These are phyloP conservation scores for Steatornis caripensis DNA, from an alignment of 2,113 vertebrate species.

Conservation along the genomic window DNA sequence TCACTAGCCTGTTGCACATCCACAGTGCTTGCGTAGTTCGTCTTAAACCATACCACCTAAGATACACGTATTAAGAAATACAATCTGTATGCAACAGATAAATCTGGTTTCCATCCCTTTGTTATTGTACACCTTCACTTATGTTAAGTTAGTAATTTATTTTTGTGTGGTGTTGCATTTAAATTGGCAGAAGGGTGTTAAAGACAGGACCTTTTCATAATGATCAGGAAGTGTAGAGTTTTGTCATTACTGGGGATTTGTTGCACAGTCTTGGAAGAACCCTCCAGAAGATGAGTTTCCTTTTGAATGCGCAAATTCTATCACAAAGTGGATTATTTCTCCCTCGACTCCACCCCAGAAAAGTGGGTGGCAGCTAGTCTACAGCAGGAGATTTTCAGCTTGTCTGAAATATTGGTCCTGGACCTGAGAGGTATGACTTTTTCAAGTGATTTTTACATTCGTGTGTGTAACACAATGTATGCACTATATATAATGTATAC, in stretches of 20 bases:
- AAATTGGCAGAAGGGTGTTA: not conserved
- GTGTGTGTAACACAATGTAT: no score
- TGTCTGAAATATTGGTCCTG: not conserved
- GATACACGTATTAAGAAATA: fast-evolving
- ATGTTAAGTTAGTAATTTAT: not conserved
- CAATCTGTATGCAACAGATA: not conserved
- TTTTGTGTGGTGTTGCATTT: not conserved
- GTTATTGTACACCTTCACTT: not conserved
- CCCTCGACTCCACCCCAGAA: not conserved
- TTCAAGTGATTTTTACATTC: not conserved
- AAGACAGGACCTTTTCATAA: not conserved
- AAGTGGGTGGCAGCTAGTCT: not conserved
- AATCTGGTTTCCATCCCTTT: not conserved
- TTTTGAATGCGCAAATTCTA: not conserved
- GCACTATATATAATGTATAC: not conserved
- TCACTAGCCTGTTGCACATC: not conserved
- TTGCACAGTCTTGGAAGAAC: not conserved
- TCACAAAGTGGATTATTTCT: not conserved
- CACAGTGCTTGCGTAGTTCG: not conserved
- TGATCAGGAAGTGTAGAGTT: not conserved
- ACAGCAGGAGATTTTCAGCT: not conserved
- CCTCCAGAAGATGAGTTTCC: not conserved
- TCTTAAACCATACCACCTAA: not conserved
- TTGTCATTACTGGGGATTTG: not conserved
- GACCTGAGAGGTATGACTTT: not conserved